These are phyloP conservation scores for Onychomys leucogaster DNA, from an alignment of 2,797 vertebrate species.

Conservation along the genomic window DNA sequence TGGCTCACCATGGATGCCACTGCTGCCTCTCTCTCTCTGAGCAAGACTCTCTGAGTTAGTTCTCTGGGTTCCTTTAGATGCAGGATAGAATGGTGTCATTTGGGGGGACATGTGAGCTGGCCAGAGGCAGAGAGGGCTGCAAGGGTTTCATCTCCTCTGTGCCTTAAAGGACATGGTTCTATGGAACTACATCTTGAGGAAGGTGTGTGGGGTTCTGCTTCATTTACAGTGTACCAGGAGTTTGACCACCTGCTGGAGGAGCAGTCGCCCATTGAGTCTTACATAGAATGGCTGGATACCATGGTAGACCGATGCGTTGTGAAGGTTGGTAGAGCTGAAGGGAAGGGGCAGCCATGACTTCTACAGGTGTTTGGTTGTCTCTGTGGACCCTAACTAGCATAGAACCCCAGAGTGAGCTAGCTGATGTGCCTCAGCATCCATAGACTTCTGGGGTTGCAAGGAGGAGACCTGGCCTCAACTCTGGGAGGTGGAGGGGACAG, in stretches of 20 bases:
- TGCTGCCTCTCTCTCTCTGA: background rate
- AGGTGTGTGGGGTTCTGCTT: slow-evolving; percentile 71
- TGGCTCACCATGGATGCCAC: fast-evolving
- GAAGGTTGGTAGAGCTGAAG: slow-evolving; percentile 91
- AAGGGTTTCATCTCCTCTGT: slow-evolving; percentile 12
- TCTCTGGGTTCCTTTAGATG: background rate
- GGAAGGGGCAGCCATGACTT: background rate
- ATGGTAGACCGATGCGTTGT: slow-evolving; percentile 99
- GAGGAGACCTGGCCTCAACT: background rate
- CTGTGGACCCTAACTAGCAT: background rate
- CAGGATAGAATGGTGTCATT: background rate
- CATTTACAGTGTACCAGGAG: slow-evolving; percentile 96
- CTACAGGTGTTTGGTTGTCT: background rate
- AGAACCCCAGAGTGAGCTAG: background rate
- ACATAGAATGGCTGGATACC: slow-evolving; percentile 98
- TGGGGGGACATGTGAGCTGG: background rate
- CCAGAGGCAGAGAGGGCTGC: background rate
- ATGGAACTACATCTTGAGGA: slow-evolving; percentile 29
- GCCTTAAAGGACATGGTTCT: slow-evolving; percentile 9
- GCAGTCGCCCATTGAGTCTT: slow-evolving; percentile 98
- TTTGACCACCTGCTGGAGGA: slow-evolving; percentile 98
- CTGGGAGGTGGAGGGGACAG: too few relatives aligned
- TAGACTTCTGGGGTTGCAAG: background rate
- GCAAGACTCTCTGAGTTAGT: background rate
- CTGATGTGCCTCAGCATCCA: background rate